Conservation (phyloP, 1,140 invertebrate species). For the Dinoponera quadriceps region DNA sequence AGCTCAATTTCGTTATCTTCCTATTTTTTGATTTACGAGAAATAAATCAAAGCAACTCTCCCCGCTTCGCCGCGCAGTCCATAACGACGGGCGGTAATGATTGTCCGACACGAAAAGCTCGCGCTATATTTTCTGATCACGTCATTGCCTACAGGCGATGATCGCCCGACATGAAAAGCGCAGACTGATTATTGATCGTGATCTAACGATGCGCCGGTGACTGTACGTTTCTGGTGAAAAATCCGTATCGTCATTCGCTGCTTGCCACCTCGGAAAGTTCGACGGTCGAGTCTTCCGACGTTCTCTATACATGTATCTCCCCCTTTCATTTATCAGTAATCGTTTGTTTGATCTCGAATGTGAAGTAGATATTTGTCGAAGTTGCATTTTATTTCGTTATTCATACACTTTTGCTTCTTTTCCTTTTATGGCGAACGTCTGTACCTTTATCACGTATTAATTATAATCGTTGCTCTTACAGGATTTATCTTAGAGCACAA, state of each 20-base stretch:
- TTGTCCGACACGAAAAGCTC: conserved; percentile 24
- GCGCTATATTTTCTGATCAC: conserved; percentile 41
- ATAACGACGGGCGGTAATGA: conserved; percentile 8
- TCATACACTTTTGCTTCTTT: too few relatives aligned
- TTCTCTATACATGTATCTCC: background rate
- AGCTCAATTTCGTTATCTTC: background rate
- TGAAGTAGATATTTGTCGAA: too few relatives aligned
- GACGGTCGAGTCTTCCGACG: background rate
- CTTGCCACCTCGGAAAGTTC: background rate
- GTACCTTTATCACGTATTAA: too few relatives aligned
- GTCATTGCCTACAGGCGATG: conserved; percentile 22
- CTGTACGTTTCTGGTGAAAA: background rate
- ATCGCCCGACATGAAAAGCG: conserved; percentile 41
- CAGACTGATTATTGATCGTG: conserved; percentile 28
- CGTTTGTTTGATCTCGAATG: too few relatives aligned
- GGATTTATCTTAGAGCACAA: too few relatives aligned
- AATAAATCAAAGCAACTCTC: background rate
- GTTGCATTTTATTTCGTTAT: too few relatives aligned
- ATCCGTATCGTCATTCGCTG: too few relatives aligned
- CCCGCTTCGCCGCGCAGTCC: background rate
- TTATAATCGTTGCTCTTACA: too few relatives aligned
- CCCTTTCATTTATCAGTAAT: too few relatives aligned
- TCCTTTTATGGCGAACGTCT: too few relatives aligned
- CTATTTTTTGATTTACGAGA: conserved; percentile 4
- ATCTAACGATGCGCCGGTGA: background rate